These are phyloP conservation scores for Dolichotis patagonum DNA, from an alignment of 2,113 vertebrate genomes.

Conservation along the genomic window DNA sequence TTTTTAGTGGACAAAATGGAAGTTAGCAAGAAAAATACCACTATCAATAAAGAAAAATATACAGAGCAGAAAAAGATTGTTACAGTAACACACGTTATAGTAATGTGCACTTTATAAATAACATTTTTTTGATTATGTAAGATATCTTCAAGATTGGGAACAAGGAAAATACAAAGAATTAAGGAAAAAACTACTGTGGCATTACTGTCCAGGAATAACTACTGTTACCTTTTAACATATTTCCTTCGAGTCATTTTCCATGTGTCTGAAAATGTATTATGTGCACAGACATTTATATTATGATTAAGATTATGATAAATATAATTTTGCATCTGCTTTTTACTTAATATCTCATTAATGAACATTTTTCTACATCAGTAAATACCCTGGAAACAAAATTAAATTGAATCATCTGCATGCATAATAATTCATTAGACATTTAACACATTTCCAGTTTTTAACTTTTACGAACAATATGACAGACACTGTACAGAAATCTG, in stretches of 20 bases:
- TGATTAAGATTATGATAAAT: background rate
- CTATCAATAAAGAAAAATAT: conserved; percentile 40
- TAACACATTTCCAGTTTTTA: conserved; percentile 14
- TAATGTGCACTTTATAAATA: background rate
- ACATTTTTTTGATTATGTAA: conserved; percentile 2
- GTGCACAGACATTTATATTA: too few species aligned
- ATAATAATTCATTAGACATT: conserved; percentile 42
- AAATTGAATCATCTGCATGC: conserved; percentile 16
- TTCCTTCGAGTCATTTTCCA: background rate
- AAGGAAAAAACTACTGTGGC: background rate
- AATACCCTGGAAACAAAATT: conserved; percentile 48
- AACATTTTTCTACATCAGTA: conserved; percentile 12
- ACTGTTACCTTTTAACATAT: background rate
- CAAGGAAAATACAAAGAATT: conserved; percentile 46
- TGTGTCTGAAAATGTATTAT: background rate
- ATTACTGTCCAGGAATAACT: background rate
- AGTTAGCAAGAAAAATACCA: background rate
- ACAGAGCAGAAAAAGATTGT: background rate
- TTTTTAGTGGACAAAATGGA: conserved; percentile 14
- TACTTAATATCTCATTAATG: background rate
- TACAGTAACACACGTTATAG: conserved; percentile 12
- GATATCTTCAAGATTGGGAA: background rate
- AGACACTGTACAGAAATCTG: conserved; percentile 43
- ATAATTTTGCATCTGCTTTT: conserved; percentile 24
- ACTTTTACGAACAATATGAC: conserved; percentile 9